These are phyloP conservation scores for Halisarca cf. caerulea DNA, from an alignment of 37 sponge, comb jelly and placozoan genomes.

Conservation along the genomic window DNA sequence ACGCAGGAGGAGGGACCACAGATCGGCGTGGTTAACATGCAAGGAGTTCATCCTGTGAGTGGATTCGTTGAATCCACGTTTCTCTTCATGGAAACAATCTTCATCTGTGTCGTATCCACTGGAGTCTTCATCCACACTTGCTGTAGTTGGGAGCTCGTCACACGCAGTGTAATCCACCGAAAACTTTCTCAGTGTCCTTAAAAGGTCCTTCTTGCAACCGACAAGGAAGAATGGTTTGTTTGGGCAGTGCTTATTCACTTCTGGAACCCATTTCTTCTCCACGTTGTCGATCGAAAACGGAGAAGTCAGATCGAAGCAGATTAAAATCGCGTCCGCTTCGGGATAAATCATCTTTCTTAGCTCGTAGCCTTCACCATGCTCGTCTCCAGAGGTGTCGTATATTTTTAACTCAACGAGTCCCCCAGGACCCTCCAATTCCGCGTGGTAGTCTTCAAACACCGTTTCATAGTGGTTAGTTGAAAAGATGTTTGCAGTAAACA, in stretches of 20 bases:
- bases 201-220: conserved; percentile 67
- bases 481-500: conserved; percentile 40
- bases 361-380: background rate
- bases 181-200: conserved; percentile 8
- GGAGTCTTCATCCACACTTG: background rate
- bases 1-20: background rate
- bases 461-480: conserved; percentile 47
- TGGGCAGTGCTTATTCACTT: conserved; percentile 47
- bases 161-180: background rate
- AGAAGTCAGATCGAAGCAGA: conserved; percentile 73
- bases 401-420: conserved; percentile 45
- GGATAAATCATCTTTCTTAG: conserved; percentile 42
- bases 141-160: background rate
- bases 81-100: too few relatives aligned
- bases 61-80: too few relatives aligned
- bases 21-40: background rate
- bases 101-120: background rate
- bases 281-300: conserved; percentile 30
- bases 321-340: conserved; percentile 55
- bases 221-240: conserved; percentile 54
- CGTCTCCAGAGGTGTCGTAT: conserved; percentile 54
- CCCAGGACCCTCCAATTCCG: conserved; percentile 9
- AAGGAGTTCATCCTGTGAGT: background rate
- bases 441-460: conserved; percentile 37
- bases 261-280: conserved; percentile 64